phyloP scores from a whole-genome alignment of 2,888 invertebrate genomes.

The Orthonychiurus folsomi region DNA sequence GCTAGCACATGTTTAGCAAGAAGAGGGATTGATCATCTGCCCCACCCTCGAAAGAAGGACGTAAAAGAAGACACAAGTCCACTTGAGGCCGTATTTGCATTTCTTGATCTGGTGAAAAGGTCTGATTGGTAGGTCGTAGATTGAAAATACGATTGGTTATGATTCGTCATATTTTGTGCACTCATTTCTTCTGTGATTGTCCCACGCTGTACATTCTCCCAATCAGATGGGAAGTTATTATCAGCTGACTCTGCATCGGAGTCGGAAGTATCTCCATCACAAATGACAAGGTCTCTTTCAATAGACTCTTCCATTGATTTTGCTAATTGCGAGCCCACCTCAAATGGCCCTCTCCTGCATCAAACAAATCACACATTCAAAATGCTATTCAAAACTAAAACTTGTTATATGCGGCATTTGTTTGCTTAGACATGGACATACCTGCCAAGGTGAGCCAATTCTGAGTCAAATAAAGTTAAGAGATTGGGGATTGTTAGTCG shows the following conservation, averaged over 20 bases:
- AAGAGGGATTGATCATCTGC: too few species aligned
- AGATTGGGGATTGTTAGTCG: slow-evolving; percentile 64
- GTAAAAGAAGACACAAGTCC: slow-evolving; percentile 32
- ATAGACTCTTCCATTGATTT: slow-evolving; percentile 58
- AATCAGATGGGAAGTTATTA: slow-evolving; percentile 61
- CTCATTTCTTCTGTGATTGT: slow-evolving; percentile 31
- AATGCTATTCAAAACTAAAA: slow-evolving; percentile 1
- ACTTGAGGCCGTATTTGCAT: slow-evolving; percentile 25
- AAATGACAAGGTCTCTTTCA: slow-evolving; percentile 54
- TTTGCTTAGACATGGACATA: too few species aligned
- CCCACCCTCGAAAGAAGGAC: slow-evolving; percentile 36
- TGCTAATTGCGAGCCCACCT: slow-evolving; percentile 51
- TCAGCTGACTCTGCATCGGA: slow-evolving; percentile 59
- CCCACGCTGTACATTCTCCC: slow-evolving; percentile 58
- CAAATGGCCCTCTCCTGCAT: slow-evolving; percentile 55
- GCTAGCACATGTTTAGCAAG: too few species aligned
- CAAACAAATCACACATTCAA: slow-evolving; percentile 4
- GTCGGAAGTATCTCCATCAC: slow-evolving; percentile 51
- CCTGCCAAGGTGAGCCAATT: slow-evolving; percentile 64
- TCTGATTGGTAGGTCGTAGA: slow-evolving; percentile 17
- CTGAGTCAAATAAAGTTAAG: slow-evolving; percentile 57
- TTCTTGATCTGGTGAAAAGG: slow-evolving; percentile 27
- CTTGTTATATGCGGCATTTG: not conserved
- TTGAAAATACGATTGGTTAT: slow-evolving; percentile 15
- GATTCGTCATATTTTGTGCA: slow-evolving; percentile 30